A percentile compares a stretch with the other conserved stretches of the same genome.
Evolutionary conservation across 2,888 invertebrate genomes (phyloP).

Genomic region (Eledone cirrhosa): DNA sequence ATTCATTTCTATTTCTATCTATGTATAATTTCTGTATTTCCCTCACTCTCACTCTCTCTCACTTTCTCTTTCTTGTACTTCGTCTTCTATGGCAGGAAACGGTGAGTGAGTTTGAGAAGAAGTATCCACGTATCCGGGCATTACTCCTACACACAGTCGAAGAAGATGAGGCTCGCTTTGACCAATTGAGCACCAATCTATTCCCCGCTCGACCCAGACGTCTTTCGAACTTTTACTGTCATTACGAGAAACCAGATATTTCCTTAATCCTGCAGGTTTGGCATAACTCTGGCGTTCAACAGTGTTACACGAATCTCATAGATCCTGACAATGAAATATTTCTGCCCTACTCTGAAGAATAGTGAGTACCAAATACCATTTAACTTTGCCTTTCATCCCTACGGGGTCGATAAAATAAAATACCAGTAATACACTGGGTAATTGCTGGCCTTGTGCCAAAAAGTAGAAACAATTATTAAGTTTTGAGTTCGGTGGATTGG

Average conservation of each 20-base stretch:
- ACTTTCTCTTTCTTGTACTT: background rate
- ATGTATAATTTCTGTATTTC: background rate
- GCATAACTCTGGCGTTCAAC: slow-evolving; percentile 50
- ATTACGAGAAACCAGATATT: slow-evolving; percentile 36
- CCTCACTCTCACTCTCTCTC: background rate
- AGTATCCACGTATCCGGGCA: slow-evolving; percentile 48
- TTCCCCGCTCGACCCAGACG: slow-evolving; percentile 5
- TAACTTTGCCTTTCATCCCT: background rate
- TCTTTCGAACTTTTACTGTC: slow-evolving; percentile 26
- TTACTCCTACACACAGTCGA: slow-evolving; percentile 45
- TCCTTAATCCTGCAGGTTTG: slow-evolving; percentile 47
- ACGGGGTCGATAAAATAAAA: too few species aligned
- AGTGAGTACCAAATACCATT: slow-evolving; percentile 44
- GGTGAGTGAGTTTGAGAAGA: slow-evolving; percentile 45
- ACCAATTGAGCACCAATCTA: background rate
- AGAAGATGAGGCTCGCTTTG: slow-evolving; percentile 38
- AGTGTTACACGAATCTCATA: slow-evolving; percentile 43
- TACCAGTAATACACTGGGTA: too few species aligned
- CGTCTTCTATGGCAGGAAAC: slow-evolving; percentile 40
- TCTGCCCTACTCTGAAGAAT: slow-evolving; percentile 48
- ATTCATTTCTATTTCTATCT: background rate
- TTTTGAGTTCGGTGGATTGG: too few species aligned
- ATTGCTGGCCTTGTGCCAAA: too few species aligned
- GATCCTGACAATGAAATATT: slow-evolving; percentile 37
- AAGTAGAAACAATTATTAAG: too few species aligned